These are phyloP conservation scores for Brachymystax lenok DNA, from an alignment of 2,797 vertebrate genomes.

Conservation along the genomic window DNA sequence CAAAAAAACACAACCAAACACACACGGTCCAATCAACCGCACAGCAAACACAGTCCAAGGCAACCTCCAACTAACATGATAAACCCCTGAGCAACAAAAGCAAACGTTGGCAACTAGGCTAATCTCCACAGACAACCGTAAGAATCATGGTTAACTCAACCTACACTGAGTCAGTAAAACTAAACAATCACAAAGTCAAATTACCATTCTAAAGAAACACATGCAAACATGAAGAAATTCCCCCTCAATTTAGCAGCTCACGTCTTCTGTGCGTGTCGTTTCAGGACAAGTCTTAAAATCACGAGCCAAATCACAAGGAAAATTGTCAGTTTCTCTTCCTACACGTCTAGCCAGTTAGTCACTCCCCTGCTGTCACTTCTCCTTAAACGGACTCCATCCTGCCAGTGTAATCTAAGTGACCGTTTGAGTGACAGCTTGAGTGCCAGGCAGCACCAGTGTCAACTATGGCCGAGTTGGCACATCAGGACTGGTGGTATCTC, in stretches of 20 bases:
- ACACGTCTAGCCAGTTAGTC: conserved; percentile 23
- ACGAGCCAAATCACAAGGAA: conserved; percentile 14
- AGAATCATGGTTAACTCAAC: background rate
- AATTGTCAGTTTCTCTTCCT: conserved; percentile 17
- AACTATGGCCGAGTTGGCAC: background rate
- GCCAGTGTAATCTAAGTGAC: conserved; percentile 11
- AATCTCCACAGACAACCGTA: background rate
- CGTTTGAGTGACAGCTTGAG: conserved; percentile 13
- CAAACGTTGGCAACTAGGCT: background rate
- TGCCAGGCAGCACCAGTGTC: background rate
- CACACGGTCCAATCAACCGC: conserved; percentile 8
- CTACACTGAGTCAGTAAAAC: background rate
- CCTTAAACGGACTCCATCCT: background rate
- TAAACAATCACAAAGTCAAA: background rate
- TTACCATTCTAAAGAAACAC: background rate
- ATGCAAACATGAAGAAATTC: background rate
- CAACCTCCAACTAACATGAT: background rate
- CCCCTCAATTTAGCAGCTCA: background rate
- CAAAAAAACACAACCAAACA: conserved; percentile 70
- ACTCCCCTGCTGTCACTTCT: conserved; percentile 26
- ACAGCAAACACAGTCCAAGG: conserved; percentile 20
- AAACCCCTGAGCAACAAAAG: background rate
- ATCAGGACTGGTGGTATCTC: background rate
- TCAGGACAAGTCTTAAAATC: background rate
- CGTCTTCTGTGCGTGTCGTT: background rate